Evolutionary conservation across 2,113 vertebrate genomes (phyloP), one percentile per base, ranked within the genome.

Genomic region (Myocastor coypus): DNA sequence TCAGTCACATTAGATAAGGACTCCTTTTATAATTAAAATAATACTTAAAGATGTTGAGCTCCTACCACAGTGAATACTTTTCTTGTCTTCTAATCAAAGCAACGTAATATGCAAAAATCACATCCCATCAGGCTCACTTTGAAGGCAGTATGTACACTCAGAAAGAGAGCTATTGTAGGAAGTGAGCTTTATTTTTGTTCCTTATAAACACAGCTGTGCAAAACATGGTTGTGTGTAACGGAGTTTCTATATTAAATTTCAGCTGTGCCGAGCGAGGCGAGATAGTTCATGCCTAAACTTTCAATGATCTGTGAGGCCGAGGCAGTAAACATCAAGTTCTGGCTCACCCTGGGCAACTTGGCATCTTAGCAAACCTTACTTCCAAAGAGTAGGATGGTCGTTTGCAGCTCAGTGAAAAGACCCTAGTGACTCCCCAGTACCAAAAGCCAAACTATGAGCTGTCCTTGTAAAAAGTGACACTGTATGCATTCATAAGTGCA

Each of bases 11-110:
- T 71, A 61, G 10, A 22, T 50, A 90, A 93, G 61, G 37, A 64
- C 69, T 69, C 7, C 61, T 59, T 26, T 88, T 9, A 92, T 46
- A 95, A 95, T 30, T 61, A 63, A 96, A 88, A 78, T 92, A 59
- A 52, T 46, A 82, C 73, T 71, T 59, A 96, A 94, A 84, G 68
- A 52, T 63, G 42, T 42, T 61, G 5, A 81, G 11, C 64, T 90
- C 87, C 42, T 71, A 71, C 63, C 26, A 73, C 1, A 57, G 24
- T 69, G 57, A 87, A 11, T 17, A 85, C 30, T 61, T 81, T 94
- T 89, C 92, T 78, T 63, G 3, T 73, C n/a, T 92, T 93, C 22
- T 63, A 63, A 83, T 5, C 24, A 95, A 88, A 17, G 28, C 66
- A 85, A 22, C 68, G 66, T 37, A 85, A 83, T 46, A 61, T 55